Evolutionary conservation across 2,797 vertebrate genomes (phyloP).

Genomic region (Pempheris klunzingeri): DNA sequence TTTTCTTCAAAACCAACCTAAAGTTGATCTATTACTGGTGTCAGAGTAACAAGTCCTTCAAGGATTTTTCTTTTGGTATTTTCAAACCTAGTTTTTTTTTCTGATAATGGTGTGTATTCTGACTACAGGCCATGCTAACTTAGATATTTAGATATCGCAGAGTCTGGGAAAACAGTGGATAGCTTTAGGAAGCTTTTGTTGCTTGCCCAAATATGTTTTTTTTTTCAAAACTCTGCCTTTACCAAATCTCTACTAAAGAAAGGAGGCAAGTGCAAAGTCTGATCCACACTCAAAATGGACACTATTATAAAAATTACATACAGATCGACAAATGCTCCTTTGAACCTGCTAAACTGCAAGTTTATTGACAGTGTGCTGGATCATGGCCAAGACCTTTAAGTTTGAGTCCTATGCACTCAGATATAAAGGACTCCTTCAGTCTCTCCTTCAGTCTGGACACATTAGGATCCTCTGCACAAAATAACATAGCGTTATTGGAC

Average conservation of each 20-base stretch:
- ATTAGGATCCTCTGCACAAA: not conserved
- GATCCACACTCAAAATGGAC: not conserved
- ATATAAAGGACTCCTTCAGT: not conserved
- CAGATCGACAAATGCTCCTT: not conserved
- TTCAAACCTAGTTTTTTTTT: not conserved
- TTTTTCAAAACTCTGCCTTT: not conserved
- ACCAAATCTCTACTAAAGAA: not conserved
- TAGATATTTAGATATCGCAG: not conserved
- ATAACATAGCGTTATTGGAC: not conserved
- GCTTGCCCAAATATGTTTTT: not conserved
- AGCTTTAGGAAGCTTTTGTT: not conserved
- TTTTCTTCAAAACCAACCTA: not conserved
- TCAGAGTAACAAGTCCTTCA: not conserved
- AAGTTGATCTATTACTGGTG: not conserved
- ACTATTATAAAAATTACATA: not conserved
- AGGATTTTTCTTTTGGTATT: not conserved
- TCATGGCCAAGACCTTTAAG: not conserved
- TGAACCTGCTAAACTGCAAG: not conserved
- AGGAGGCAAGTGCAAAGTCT: not conserved
- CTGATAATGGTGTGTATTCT: not conserved
- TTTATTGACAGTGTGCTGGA: not conserved
- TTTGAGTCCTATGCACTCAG: not conserved
- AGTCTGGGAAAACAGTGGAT: not conserved
- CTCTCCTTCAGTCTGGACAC: not conserved
- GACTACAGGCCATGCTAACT: not conserved